Conservation (phyloP, 2,797 vertebrate species). For the Cyclopterus lumpus region DNA sequence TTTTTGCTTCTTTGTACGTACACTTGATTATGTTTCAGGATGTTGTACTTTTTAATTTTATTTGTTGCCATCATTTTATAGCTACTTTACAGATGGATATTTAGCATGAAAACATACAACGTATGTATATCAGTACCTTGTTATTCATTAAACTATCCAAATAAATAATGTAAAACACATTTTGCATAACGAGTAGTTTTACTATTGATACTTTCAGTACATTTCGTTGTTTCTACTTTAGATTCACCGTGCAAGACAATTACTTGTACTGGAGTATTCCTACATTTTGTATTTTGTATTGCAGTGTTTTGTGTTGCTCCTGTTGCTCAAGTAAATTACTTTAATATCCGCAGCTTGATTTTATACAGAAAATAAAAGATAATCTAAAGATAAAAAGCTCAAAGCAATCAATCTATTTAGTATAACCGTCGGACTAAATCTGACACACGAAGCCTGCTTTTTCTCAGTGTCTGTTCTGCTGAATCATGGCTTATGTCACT, state of each 20-base stretch:
- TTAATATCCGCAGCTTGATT: not conserved
- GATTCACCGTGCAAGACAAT: not conserved
- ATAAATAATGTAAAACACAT: not conserved
- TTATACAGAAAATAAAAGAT: not conserved
- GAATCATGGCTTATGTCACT: not conserved
- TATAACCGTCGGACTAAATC: not conserved
- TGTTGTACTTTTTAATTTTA: not conserved
- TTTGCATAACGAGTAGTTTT: not conserved
- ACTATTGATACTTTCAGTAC: not conserved
- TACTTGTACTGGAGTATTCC: not conserved
- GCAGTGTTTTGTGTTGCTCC: not conserved
- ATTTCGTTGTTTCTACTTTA: too few relatives aligned
- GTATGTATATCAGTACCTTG: not conserved
- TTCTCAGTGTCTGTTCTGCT: not conserved
- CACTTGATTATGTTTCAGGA: not conserved
- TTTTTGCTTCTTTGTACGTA: not conserved
- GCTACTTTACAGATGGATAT: not conserved
- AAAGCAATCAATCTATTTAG: not conserved
- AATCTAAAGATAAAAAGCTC: not conserved
- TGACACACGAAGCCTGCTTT: not conserved
- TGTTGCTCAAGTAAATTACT: not conserved
- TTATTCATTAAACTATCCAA: not conserved
- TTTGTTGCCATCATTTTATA: not conserved
- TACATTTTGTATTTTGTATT: not conserved
- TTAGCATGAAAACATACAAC: not conserved